Evolutionary conservation across 2,888 invertebrate genomes (phyloP).

Genomic region (Biston betularia): DNA sequence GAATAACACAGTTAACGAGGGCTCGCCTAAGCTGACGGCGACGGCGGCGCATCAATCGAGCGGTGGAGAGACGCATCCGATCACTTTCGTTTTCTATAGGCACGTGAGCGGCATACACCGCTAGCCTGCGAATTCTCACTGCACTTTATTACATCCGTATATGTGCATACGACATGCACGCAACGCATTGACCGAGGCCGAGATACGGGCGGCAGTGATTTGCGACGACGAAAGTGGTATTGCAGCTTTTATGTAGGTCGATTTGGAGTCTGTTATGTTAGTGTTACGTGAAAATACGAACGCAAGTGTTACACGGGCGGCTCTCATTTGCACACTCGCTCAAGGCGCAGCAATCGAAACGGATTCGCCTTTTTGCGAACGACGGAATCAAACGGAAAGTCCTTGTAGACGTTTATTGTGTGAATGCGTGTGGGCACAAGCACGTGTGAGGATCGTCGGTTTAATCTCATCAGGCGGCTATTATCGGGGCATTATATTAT

Average conservation of each 20-base stretch:
- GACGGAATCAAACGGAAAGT: constrained; percentile 21
- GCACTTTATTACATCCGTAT: constrained; percentile 83
- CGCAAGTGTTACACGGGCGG: constrained; percentile 49
- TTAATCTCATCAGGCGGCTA: constrained; percentile 76
- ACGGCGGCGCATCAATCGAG: constrained; percentile 73
- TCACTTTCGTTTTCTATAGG: constrained; percentile 82
- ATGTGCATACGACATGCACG: constrained; percentile 83
- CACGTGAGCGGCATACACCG: constrained; percentile 81
- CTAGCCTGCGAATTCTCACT: constrained; percentile 80
- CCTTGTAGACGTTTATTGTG: constrained; percentile 33
- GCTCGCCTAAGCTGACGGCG: constrained; percentile 70
- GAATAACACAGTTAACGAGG: constrained; percentile 81
- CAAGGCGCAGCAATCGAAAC: constrained; percentile 30
- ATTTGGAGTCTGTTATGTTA: constrained; percentile 76
- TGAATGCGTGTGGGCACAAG: constrained; percentile 41
- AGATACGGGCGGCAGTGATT: constrained; percentile 81
- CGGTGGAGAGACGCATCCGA: constrained; percentile 80
- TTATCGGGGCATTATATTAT: constrained; percentile 77
- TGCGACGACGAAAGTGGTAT: constrained; percentile 85
- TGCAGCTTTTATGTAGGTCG: constrained; percentile 84
- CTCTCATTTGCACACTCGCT: constrained; percentile 46
- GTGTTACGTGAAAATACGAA: constrained; percentile 71
- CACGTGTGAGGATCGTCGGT: constrained; percentile 67
- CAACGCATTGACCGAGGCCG: constrained; percentile 85
- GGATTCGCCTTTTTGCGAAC: constrained; percentile 19